Evolutionary conservation across 1,140 invertebrate genomes (phyloP), one percentile per base, ranked within the genome.

Genomic region (Bombus turneri): DNA sequence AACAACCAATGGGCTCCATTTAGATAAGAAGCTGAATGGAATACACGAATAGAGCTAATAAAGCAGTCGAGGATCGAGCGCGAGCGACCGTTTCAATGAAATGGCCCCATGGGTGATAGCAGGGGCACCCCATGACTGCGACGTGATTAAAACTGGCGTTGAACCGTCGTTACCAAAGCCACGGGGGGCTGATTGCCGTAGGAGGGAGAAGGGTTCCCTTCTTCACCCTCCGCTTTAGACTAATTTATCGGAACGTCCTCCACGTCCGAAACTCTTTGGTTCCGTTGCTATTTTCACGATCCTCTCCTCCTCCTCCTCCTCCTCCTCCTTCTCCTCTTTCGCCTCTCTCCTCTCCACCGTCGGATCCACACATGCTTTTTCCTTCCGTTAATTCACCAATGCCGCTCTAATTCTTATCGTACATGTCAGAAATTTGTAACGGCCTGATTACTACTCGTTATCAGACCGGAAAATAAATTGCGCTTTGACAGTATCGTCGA

Each of bases 201-300:
- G 90, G 89, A 89, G 82, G 81, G 89, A 83, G 87, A 87, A 85
- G 73, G 85, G 74, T 76, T 77, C 81, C 87, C 88, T 88, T 88
- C 77, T 89, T 88, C 77, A 79, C 86, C 90, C 85, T 71, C 53
- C 78, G 86, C 90, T 28, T 91, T 92, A 90, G 86, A 89, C 93
- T 95, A 95, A 95, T 95, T 94, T 94, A 95, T 95, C 92, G 94
- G 93, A 91, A 94, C 87, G 57, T 88, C 93, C 91, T 93, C 92
- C 86, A 89, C 86, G 79, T 68, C 3, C 69, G 72, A 72, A 80
- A 75, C 83, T 88, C 82, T 86, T 68, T 53, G 68, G 22, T 57
- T 57, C 34, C 64, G 34, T 59, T 66, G 18, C 37, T 71, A 57
- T 64, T 72, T 68, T 53, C 18, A 12, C 34, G 2, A 57, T 34